Evolutionary conservation across 2,113 vertebrate genomes (phyloP).

Genomic region (Hippocampus comes): DNA sequence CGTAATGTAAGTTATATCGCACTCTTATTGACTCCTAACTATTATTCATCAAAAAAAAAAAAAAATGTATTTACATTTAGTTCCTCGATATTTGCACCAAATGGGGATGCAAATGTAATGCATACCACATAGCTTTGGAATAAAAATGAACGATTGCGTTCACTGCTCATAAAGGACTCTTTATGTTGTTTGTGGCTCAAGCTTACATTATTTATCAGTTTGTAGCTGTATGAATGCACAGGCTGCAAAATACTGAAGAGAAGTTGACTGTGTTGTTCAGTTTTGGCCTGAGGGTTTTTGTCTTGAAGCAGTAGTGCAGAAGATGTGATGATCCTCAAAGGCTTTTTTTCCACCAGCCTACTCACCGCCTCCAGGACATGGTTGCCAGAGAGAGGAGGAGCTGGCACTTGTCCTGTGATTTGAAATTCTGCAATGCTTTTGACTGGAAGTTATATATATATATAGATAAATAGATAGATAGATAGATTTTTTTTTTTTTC

Average conservation of each 20-base stretch:
- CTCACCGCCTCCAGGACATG: conserved; percentile 53
- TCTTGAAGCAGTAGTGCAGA: conserved; percentile 40
- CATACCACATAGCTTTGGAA: not conserved
- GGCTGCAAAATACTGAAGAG: conserved; percentile 27
- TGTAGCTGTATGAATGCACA: conserved; percentile 23
- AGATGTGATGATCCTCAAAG: conserved; percentile 54
- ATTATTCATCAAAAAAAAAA: not conserved
- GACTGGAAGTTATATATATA: conserved; percentile 7
- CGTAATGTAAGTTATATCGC: conserved; percentile 13
- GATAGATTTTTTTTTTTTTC: conserved; percentile 11
- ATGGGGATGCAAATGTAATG: not conserved
- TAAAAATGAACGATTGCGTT: conserved; percentile 1
- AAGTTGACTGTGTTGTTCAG: conserved; percentile 23
- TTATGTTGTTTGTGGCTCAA: not conserved
- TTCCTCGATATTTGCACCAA: conserved; percentile 14
- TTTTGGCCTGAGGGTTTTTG: conserved; percentile 39
- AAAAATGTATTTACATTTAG: not conserved
- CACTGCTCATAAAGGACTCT: not conserved
- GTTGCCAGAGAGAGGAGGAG: conserved; percentile 40
- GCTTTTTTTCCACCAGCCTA: conserved; percentile 50
- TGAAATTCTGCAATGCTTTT: conserved; percentile 29
- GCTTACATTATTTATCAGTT: conserved; percentile 1
- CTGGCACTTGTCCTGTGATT: conserved; percentile 45
- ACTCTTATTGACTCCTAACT: not conserved
- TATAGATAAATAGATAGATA: too few relatives aligned